Conservation (phyloP, 2,113 vertebrate species). For the Seriola quinqueradiata region DNA sequence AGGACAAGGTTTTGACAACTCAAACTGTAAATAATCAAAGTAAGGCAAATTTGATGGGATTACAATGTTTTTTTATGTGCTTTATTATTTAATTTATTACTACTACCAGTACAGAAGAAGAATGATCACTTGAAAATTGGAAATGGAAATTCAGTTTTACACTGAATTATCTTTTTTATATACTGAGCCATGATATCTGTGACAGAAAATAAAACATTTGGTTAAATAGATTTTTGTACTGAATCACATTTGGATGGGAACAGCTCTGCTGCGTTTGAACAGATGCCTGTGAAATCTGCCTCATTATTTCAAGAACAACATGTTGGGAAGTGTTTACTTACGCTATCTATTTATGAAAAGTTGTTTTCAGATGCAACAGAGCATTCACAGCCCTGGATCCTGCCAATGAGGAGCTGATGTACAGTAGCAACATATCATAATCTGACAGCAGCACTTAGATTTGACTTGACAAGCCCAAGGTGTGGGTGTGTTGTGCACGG, state of each 20-base stretch:
- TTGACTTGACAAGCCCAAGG: slow-evolving; percentile 39
- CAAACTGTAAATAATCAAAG: not conserved
- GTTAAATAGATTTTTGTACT: not conserved
- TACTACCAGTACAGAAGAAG: not conserved
- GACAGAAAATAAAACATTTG: not conserved
- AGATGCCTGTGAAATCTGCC: slow-evolving; percentile 28
- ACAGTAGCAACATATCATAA: slow-evolving; percentile 23
- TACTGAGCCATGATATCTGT: not conserved
- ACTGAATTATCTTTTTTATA: not conserved
- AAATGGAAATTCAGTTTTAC: not conserved
- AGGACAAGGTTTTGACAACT: not conserved
- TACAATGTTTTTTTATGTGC: not conserved
- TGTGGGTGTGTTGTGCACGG: not conserved
- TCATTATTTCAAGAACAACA: slow-evolving; percentile 16
- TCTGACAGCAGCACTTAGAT: slow-evolving; percentile 46
- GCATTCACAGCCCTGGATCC: slow-evolving; percentile 2
- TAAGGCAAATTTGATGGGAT: not conserved
- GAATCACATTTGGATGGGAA: not conserved
- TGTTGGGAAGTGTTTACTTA: slow-evolving; percentile 32
- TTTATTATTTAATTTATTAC: not conserved
- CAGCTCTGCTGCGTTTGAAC: slow-evolving; percentile 15
- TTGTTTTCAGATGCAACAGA: slow-evolving; percentile 19
- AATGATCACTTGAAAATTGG: not conserved
- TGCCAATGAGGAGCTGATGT: slow-evolving; percentile 5
- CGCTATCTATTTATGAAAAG: slow-evolving; percentile 28